phyloP scores from a whole-genome alignment of 30 jellyfish, hydroid and myxozoan genomes.

The Mastigias papua region DNA sequence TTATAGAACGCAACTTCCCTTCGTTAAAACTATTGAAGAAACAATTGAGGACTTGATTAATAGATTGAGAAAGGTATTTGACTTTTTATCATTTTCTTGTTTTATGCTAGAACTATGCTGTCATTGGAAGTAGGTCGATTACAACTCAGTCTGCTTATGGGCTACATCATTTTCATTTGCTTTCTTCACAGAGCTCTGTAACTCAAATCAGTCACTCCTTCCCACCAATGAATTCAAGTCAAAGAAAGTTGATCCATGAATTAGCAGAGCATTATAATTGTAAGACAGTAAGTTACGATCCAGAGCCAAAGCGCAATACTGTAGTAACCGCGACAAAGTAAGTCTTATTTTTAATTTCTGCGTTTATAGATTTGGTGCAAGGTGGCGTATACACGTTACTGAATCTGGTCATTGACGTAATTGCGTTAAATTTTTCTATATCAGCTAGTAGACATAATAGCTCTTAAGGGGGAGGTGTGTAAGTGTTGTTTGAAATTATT shows the following conservation, averaged over 20 bases:
- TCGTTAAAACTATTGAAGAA: constrained; percentile 80
- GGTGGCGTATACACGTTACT: too few relatives aligned
- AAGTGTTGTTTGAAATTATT: not conserved
- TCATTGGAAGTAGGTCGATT: too few relatives aligned
- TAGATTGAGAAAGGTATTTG: constrained; percentile 67
- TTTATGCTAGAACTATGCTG: too few relatives aligned
- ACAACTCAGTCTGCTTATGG: too few relatives aligned
- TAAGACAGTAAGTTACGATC: constrained; percentile 87
- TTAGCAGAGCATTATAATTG: constrained; percentile 87
- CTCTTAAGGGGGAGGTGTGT: not conserved
- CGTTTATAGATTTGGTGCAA: too few relatives aligned
- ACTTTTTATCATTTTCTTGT: too few relatives aligned
- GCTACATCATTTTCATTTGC: too few relatives aligned
- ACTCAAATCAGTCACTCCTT: constrained; percentile 84
- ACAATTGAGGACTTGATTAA: constrained; percentile 71
- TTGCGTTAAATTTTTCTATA: not conserved
- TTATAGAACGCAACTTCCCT: constrained; percentile 74
- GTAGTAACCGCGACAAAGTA: constrained; percentile 92
- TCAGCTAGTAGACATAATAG: not conserved
- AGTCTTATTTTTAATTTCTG: too few relatives aligned
- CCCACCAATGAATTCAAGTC: constrained; percentile 85
- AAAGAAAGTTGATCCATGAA: constrained; percentile 88
- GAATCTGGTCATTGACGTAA: not conserved
- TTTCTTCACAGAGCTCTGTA: constrained; percentile 66
- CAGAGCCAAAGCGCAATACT: constrained; percentile 93